Percentiles rank a stretch among this genome's conserved stretches.
Evolutionary conservation across 2,797 vertebrate species (phyloP).

Genomic region (Poeciliopsis paucimaculata): DNA sequence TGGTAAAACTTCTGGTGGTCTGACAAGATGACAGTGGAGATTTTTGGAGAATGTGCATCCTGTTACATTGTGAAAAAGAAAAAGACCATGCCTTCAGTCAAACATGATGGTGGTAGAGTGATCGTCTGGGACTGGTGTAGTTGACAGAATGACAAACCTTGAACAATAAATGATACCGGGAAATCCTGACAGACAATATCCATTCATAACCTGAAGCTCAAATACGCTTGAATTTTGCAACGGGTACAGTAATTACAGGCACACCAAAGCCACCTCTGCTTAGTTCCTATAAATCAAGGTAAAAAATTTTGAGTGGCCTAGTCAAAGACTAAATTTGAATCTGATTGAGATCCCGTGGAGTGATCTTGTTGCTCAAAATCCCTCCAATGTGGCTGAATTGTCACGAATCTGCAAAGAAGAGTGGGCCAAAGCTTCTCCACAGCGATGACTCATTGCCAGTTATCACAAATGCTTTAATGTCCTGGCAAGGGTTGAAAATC

Average conservation of each 20-base stretch:
- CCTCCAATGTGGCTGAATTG: background rate
- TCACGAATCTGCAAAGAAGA: background rate
- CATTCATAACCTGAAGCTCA: background rate
- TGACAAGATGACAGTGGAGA: background rate
- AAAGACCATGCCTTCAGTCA: background rate
- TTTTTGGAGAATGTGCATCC: background rate
- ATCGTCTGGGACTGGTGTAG: background rate
- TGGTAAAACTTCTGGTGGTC: background rate
- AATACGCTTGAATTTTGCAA: background rate
- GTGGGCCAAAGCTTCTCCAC: background rate
- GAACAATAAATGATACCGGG: background rate
- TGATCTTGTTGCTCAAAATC: background rate
- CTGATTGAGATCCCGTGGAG: background rate
- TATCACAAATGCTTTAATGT: background rate
- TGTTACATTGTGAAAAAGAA: background rate
- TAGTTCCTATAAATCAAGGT: background rate
- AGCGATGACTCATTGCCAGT: background rate
- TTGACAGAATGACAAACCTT: background rate
- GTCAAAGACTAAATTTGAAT: background rate
- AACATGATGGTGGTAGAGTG: background rate
- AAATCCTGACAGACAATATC: background rate
- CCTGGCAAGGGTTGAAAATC: background rate
- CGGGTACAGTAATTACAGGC: background rate
- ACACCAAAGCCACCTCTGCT: background rate
- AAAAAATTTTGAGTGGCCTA: background rate